Evolutionary conservation across 2,888 invertebrate species (phyloP).

Genomic region (Drymonia ruficornis): DNA sequence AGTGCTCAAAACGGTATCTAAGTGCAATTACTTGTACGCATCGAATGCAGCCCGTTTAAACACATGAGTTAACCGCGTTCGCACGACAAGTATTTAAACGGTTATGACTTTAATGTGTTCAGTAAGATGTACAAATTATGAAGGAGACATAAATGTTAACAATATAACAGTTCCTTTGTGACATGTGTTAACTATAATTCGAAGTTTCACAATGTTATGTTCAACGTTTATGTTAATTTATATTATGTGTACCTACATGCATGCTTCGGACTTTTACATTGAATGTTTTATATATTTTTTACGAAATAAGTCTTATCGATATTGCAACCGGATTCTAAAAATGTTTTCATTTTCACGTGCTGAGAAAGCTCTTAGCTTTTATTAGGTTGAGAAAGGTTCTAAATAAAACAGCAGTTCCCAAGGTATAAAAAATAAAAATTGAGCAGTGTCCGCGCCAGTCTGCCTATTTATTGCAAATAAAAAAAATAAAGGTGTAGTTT

Average conservation of each 20-base stretch:
- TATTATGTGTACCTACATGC: no score
- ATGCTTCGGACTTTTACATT: no score
- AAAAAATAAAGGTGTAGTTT: constrained; percentile 29
- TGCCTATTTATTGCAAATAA: not conserved
- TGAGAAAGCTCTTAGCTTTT: no score
- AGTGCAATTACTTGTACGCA: constrained; percentile 43
- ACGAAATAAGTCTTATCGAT: constrained; percentile 22
- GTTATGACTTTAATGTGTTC: constrained; percentile 17
- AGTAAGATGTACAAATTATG: not conserved
- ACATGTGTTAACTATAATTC: constrained; percentile 7
- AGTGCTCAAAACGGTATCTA: constrained; percentile 48
- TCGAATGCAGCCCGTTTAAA: constrained; percentile 28
- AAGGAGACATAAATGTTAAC: no score
- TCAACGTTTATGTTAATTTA: no score
- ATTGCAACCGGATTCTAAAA: constrained; percentile 32
- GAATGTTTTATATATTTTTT: no score
- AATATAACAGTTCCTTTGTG: not conserved
- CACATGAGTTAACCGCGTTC: constrained; percentile 13
- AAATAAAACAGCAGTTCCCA: constrained; percentile 57
- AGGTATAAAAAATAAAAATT: constrained; percentile 24
- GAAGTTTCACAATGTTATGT: no score
- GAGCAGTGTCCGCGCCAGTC: not conserved
- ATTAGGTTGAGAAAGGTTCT: constrained; percentile 57
- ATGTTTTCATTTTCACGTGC: no score
- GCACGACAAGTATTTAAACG: constrained; percentile 17